Conservation (phyloP, 2,888 invertebrate species). For the Cyrtodaria siliqua region DNA sequence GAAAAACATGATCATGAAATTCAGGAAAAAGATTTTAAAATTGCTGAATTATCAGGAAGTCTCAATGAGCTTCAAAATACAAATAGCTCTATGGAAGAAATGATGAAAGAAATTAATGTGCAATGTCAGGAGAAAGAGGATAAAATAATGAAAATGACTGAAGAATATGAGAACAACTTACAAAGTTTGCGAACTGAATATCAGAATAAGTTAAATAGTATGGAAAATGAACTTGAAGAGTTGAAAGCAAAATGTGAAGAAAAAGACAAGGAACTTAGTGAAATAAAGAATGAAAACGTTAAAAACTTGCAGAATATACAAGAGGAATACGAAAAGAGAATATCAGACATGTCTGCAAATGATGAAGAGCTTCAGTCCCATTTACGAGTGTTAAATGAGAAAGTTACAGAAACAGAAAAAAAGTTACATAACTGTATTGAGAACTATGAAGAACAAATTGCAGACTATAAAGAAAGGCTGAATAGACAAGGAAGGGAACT, state of each 20-base stretch:
- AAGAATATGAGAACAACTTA: constrained; percentile 54
- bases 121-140: constrained; percentile 70
- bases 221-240: constrained; percentile 56
- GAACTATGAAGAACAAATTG: constrained; percentile 77
- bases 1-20: constrained; percentile 70
- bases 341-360: constrained; percentile 70
- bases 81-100: constrained; percentile 74
- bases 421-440: constrained; percentile 79
- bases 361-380: constrained; percentile 78
- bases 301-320: constrained; percentile 44
- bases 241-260: constrained; percentile 48
- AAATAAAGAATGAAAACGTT: constrained; percentile 17
- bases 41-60: constrained; percentile 48
- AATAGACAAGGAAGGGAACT: constrained; percentile 68
- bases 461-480: constrained; percentile 69
- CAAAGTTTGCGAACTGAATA: constrained; percentile 56
- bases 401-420: constrained; percentile 76
- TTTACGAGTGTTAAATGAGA: constrained; percentile 74
- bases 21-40: constrained; percentile 68
- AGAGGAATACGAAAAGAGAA: constrained; percentile 67
- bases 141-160: constrained; percentile 52
- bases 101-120: constrained; percentile 73
- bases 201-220: constrained; percentile 57
- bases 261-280: constrained; percentile 39
- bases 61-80: constrained; percentile 64